phyloP scores from a whole-genome alignment of 2,888 invertebrate species.

The Polydrusus cervinus region DNA sequence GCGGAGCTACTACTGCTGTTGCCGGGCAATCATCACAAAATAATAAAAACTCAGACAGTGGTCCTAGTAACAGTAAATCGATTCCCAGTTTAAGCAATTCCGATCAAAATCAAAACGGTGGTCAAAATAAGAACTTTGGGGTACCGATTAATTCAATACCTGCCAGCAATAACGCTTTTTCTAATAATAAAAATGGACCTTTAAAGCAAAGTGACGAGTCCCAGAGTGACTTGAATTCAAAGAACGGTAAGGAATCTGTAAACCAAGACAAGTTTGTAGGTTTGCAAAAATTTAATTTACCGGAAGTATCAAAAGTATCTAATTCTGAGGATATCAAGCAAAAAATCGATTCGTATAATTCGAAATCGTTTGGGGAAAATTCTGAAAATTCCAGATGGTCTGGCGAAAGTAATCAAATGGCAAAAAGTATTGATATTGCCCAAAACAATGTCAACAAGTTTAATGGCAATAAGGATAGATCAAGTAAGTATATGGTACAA shows the following conservation, averaged over 20 bases:
- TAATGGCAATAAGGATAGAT: not conserved
- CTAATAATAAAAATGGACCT: not conserved
- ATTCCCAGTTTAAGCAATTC: slow-evolving; percentile 33
- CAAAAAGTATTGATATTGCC: slow-evolving; percentile 44
- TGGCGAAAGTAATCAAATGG: slow-evolving; percentile 32
- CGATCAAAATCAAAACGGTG: slow-evolving; percentile 10
- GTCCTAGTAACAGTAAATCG: slow-evolving; percentile 31
- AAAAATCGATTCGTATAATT: slow-evolving; percentile 4
- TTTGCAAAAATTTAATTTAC: slow-evolving; percentile 6
- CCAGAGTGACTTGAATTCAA: not conserved
- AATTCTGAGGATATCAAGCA: slow-evolving; percentile 2
- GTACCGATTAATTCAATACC: slow-evolving; percentile 45
- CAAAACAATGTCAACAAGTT: slow-evolving; percentile 35
- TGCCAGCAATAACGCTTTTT: slow-evolving; percentile 17
- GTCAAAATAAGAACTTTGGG: slow-evolving; percentile 38
- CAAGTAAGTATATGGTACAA: slow-evolving; percentile 6
- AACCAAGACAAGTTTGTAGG: not conserved
- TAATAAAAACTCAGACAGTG: slow-evolving; percentile 10
- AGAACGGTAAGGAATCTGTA: not conserved
- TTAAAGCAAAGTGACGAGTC: slow-evolving; percentile 7
- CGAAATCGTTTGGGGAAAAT: not conserved
- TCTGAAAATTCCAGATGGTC: slow-evolving; percentile 16
- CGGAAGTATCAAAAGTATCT: slow-evolving; percentile 17
- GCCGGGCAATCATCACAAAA: not conserved
- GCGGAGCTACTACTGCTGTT: not conserved